Evolutionary conservation across 2,888 invertebrate species (phyloP).

Genomic region (Andrena chrysosceles): DNA sequence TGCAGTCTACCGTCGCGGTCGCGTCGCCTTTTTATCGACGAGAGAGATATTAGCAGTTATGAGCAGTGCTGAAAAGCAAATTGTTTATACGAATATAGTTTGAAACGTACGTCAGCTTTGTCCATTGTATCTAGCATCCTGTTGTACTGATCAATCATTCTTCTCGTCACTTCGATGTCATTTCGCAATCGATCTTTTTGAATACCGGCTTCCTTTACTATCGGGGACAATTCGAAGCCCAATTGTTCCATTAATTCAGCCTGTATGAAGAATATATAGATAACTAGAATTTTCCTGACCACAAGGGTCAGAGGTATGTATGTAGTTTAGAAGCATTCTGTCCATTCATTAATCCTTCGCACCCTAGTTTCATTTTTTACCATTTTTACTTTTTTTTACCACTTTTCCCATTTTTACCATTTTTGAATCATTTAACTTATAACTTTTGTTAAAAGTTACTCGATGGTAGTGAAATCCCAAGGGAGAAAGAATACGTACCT

Average conservation of each 20-base stretch:
- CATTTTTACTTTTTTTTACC: no score
- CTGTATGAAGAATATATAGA: conserved; percentile 47
- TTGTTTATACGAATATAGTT: neutral
- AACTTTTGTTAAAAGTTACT: no score
- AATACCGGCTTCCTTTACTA: conserved; percentile 87
- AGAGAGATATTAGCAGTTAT: no score
- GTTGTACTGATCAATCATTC: conserved; percentile 89
- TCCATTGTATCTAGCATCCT: conserved; percentile 88
- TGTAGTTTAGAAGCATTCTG: no score
- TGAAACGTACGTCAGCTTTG: conserved; percentile 88
- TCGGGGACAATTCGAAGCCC: conserved; percentile 87
- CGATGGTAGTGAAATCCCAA: no score
- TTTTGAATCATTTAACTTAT: no score
- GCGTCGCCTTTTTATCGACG: no score
- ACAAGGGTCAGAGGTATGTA: no score
- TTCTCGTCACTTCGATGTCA: conserved; percentile 88
- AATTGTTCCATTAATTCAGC: conserved; percentile 91
- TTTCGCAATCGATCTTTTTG: conserved; percentile 88
- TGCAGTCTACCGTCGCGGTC: no score
- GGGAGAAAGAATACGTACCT: conserved; percentile 79
- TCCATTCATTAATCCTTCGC: no score
- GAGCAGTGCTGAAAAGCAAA: neutral
- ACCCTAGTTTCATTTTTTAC: no score
- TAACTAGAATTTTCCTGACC: neutral
- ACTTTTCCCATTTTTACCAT: no score